Evolutionary conservation across 1,140 invertebrate species (phyloP).

Genomic region (Cyclargus thomasi): DNA sequence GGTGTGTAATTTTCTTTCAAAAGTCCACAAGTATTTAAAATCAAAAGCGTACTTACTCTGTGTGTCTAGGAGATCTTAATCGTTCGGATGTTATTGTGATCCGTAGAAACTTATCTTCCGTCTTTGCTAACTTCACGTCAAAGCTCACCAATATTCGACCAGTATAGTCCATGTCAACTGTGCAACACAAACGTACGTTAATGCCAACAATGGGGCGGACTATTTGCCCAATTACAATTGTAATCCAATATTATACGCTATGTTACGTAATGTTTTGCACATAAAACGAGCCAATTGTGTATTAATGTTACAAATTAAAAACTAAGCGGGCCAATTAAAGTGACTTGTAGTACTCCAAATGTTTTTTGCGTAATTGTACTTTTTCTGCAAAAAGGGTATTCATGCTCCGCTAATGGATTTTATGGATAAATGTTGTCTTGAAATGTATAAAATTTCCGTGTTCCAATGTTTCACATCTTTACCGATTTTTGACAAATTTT

Average conservation of each 20-base stretch:
- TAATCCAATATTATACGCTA: conserved; percentile 19
- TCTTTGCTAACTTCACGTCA: background rate
- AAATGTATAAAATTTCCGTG: too few species aligned
- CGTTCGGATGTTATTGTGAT: too few species aligned
- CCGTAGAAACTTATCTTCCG: background rate
- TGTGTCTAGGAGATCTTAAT: too few species aligned
- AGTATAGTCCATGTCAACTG: background rate
- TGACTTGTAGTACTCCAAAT: background rate
- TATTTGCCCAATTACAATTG: conserved; percentile 19
- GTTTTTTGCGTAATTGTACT: background rate
- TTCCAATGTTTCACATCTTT: too few species aligned
- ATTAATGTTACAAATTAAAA: conserved; percentile 5
- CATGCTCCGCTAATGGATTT: too few species aligned
- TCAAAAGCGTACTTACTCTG: too few species aligned
- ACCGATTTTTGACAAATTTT: too few species aligned
- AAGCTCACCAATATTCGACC: background rate
- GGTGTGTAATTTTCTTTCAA: too few species aligned
- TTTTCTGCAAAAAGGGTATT: too few species aligned
- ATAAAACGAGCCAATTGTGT: conserved; percentile 18
- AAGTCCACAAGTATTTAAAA: too few species aligned
- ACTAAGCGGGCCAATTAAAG: background rate
- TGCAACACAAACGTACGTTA: background rate
- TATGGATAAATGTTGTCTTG: too few species aligned
- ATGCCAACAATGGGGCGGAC: conserved; percentile 9
- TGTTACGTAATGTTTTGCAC: too few species aligned